phyloP scores from a whole-genome alignment of 2,113 vertebrate genomes.

The Poicephalus meyeri region DNA sequence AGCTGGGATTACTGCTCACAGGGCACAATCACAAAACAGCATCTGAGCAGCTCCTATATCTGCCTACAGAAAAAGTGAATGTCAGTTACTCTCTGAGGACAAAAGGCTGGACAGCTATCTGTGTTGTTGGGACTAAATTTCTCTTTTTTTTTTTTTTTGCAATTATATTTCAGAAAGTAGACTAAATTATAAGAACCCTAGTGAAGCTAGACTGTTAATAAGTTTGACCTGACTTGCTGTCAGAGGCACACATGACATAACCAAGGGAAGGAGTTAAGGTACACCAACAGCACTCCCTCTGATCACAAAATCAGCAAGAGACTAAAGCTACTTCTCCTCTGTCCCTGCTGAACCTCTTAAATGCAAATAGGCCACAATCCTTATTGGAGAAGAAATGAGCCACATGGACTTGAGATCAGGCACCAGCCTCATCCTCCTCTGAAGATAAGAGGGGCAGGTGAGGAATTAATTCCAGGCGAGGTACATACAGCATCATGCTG shows the following conservation, averaged over 20 bases:
- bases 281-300: background rate
- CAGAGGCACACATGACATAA: background rate
- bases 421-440: background rate
- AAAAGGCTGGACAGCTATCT: background rate
- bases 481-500: fast-evolving
- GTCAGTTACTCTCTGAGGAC: background rate
- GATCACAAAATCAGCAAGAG: background rate
- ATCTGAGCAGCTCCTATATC: background rate
- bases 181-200: background rate
- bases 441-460: background rate
- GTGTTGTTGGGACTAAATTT: background rate
- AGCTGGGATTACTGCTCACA: background rate
- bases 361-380: background rate
- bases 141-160: background rate
- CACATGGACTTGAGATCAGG: background rate
- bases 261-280: background rate
- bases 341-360: background rate
- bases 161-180: background rate
- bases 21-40: background rate
- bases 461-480: background rate
- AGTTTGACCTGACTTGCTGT: background rate
- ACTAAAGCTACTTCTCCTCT: background rate
- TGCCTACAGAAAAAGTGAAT: background rate
- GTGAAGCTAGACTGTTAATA: background rate
- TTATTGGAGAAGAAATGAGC: background rate